Evolutionary conservation across 2,888 invertebrate genomes (phyloP), one percentile per base, ranked within the genome.

Genomic region (Meloe dianella): DNA sequence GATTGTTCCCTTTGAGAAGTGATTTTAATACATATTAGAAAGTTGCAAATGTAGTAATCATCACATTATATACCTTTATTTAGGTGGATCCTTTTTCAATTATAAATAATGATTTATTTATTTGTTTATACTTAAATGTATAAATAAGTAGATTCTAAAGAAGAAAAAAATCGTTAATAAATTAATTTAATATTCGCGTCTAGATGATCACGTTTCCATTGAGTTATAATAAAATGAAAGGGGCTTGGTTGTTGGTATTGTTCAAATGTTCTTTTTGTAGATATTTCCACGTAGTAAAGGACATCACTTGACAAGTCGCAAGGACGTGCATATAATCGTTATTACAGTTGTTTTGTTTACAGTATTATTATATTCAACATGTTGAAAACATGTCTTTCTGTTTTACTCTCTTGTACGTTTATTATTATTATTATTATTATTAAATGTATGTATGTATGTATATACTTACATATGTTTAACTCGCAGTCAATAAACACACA

Each of bases 251-350:
- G 68, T n/a, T n/a, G n/a, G n/a, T 67, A 54, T 61, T 61, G 68
- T 65, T 68, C n/a, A n/a, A 68, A 63, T 68, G 68, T 65, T n/a
- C 68, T 67, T 60, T 57, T 59, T 60, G 57, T 41, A 41, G 64
- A 73, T 73, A 57, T 66, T 66, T 73, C 65, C 71, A 73, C 73
- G 73, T 73, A 67, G 65, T 65, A 71, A 74, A 74, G 74, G 74
- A 74, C 74, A 74, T 73, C 70, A 67, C 68, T 71, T 70, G 71
- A 27, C 14, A 68, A 71, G 61, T 67, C 66, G 71, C 74, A 74
- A 74, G 74, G 74, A 74, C 74, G 73, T 74, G 74, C 68, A 69
- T 70, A 72, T 63, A 68, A 73, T 74, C 72, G 63, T 71, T 73
- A 73, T 73, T 70, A 71, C 71, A 60, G 71, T 71, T 71, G 63